A percentile compares a stretch with the other conserved stretches of the same genome.
Evolutionary conservation across 2,888 invertebrate genomes (phyloP).

Genomic region (Apodemia mormo): DNA sequence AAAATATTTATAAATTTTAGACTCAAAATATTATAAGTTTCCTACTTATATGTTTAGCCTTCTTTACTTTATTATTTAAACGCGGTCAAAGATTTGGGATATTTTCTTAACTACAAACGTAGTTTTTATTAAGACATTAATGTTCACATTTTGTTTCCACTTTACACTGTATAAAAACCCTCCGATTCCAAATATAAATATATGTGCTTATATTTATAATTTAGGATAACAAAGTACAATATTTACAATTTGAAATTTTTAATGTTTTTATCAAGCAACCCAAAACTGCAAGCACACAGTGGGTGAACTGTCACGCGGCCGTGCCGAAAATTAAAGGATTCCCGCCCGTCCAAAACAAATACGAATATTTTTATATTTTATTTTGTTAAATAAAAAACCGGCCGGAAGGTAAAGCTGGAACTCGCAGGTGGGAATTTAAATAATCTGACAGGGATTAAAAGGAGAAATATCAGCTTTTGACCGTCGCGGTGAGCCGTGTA

Average conservation of each 20-base stretch:
- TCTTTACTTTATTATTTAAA: no score
- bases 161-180: not conserved
- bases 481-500: conserved; percentile 62
- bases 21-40: no score
- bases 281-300: conserved; percentile 58
- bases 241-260: conserved; percentile 59
- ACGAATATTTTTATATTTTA: conserved; percentile 80
- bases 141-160: not conserved
- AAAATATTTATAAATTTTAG: no score
- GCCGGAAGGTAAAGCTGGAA: conserved; percentile 57
- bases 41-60: no score
- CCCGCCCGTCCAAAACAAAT: conserved; percentile 78
- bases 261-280: conserved; percentile 66
- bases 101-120: not conserved
- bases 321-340: conserved; percentile 80
- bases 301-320: conserved; percentile 65
- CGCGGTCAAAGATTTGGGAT: no score
- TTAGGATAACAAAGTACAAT: conserved; percentile 39
- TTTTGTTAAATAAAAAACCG: conserved; percentile 74
- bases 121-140: not conserved
- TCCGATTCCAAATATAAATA: not conserved
- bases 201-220: not conserved
- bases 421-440: conserved; percentile 81
- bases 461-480: conserved; percentile 80
- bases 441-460: conserved; percentile 82